Base-by-base conservation (phyloP, 2,113 vertebrate species). In the Laterallus jamaicensis region DNA sequence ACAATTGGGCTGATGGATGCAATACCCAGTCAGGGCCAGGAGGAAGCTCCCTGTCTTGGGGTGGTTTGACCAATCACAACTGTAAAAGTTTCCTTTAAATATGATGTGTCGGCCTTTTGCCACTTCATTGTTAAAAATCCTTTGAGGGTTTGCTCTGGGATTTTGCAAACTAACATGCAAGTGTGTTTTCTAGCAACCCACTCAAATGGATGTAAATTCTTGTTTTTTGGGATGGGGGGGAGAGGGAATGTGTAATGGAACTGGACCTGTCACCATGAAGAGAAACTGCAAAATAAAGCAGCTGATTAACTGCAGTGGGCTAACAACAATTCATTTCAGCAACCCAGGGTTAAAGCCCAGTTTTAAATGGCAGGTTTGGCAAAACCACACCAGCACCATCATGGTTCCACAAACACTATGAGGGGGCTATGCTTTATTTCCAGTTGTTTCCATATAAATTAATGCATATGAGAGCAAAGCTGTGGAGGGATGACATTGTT, bases 1-100 rank as follows among this genome's bases (percentile, higher is more conserved):
- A 54, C 52, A 54, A 49, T 49, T 22, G 49, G 52, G 35, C 14
- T 52, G 68, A 9, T 12, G 7, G 25, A 68, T 58, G 63, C 11
- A 25, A 2, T 7, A 28, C 11, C 6, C 6, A 22, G 15, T 62
- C 42, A 11, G 1, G 29, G 25, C 2, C 1, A 58, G 56, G 50
- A 56, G 22, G 5, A 56, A 24, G 52, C 9, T 55, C 40, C 52
- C 21, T 47, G 59, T 63, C 64, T 56, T 22, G 3, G 18, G 7
- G 39, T 0, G 32, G 15, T 21, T 20, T 26, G 82, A 49, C 1
- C 28, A 24, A 15, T 28, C 5, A 3, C 1, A 10, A 58, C 42
- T 44, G 4, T 7, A 24, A 24, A 62, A 52, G 26, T 54, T 66
- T 18, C 37, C 40, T 74, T 74, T n/a, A 39, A 66, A 15, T 15